phyloP scores from a whole-genome alignment of 1,140 invertebrate species.

The Meloidogyne floridensis region DNA sequence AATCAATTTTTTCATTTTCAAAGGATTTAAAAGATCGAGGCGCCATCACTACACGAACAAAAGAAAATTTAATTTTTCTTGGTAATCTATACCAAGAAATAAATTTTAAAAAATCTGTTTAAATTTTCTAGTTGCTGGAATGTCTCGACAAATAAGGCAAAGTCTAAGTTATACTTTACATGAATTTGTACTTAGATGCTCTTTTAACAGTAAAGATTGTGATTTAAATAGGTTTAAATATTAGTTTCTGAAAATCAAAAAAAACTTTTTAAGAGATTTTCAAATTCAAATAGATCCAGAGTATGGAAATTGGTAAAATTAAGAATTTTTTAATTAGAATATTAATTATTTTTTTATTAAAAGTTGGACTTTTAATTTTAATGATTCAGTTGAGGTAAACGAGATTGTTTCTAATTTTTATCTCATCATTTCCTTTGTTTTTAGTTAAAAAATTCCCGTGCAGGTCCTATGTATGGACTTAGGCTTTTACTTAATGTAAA shows the following conservation, averaged over 20 bases:
- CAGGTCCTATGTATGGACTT: conserved; percentile 59
- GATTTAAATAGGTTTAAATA: conserved; percentile 54
- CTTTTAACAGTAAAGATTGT: conserved; percentile 63
- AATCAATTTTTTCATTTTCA: background rate
- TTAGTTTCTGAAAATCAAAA: too few relatives aligned
- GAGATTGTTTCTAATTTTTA: too few relatives aligned
- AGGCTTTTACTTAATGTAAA: conserved; percentile 62
- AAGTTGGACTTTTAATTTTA: conserved; percentile 65
- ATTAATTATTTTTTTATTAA: background rate
- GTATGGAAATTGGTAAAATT: conserved; percentile 58
- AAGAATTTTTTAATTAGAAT: background rate
- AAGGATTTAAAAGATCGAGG: conserved; percentile 61
- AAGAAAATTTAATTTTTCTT: conserved; percentile 65
- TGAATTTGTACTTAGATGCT: conserved; percentile 65
- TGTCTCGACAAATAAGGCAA: conserved; percentile 55
- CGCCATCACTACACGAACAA: conserved; percentile 64
- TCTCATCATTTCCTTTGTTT: too few relatives aligned
- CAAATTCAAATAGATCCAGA: conserved; percentile 61
- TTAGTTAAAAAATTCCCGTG: conserved; percentile 55
- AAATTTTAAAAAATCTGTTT: background rate
- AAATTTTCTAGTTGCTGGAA: conserved; percentile 52
- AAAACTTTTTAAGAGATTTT: conserved; percentile 55
- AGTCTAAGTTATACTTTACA: conserved; percentile 61
- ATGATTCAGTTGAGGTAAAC: conserved; percentile 59
- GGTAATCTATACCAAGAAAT: background rate